phyloP scores from a whole-genome alignment of 2,113 vertebrate species.

The Apteryx owenii region DNA sequence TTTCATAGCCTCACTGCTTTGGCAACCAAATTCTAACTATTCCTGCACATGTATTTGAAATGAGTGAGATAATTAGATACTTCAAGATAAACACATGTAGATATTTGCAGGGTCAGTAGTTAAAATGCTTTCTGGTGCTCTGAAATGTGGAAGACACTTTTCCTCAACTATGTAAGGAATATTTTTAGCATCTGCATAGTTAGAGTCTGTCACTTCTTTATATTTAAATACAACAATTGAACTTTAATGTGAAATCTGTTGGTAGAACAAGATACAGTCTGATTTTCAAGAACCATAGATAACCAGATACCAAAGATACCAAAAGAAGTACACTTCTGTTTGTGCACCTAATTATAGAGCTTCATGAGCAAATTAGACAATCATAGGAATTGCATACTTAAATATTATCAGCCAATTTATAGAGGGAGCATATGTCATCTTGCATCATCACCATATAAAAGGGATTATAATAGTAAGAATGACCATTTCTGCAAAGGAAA shows the following conservation, averaged over 20 bases:
- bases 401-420: background rate
- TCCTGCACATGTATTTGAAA: background rate
- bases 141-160: background rate
- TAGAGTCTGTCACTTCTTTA: background rate
- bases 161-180: background rate
- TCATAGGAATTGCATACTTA: background rate
- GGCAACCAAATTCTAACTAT: background rate
- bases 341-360: background rate
- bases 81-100: background rate
- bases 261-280: background rate
- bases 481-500: background rate
- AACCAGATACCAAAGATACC: background rate
- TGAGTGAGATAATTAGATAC: background rate
- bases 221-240: background rate
- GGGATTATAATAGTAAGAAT: background rate
- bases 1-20: background rate
- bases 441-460: background rate
- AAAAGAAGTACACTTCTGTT: background rate
- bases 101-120: background rate
- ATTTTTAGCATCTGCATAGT: rapidly evolving
- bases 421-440: background rate
- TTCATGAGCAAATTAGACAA: background rate
- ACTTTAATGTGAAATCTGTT: background rate
- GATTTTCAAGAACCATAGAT: background rate
- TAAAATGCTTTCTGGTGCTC: background rate